Evolutionary conservation across 2,888 invertebrate species (phyloP), one percentile per base, ranked within the genome.

Genomic region (Cylloceria caligata): DNA sequence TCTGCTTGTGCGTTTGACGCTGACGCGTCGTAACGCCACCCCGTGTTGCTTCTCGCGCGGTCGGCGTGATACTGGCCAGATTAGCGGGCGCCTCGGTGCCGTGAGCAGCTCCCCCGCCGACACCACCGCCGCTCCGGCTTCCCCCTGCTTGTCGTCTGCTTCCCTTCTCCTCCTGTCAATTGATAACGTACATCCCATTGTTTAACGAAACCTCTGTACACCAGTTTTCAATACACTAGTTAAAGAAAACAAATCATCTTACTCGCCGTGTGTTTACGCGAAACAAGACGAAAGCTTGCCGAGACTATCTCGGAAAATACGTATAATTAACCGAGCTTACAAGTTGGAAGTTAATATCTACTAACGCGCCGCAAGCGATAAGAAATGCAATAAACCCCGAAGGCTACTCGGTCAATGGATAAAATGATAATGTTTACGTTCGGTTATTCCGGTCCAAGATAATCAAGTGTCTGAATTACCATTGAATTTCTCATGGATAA

Each of bases 41-140:
- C 52, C 91, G 90, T 90, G 89, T 88, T 90, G 88, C 87, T 89
- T 92, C 92, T 89, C 91, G 92, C 91, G 91, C 90, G 86, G 88
- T 88, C 88, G 91, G 90, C 91, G 92, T 90, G 90, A 91, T 89
- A 92, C 92, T 92, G 91, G 90, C 88, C 85, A 90, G 89, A 90
- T 91, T 90, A 89, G 89, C 89, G 89, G 90, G 88, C 90, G 90
- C 88, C 89, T 90, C 91, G 84, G 87, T 87, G 88, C 88, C 36
- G 60, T 60, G 60, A 60, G 34, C 87, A 88, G 86, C 87, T 85
- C 84, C 84, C 86, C 89, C 89, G 85, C 88, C 89, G 80, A 88
- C 87, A 55, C 83, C 87, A 71, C 81, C 86, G 79, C 86, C 89
- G 81, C 87, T 88, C 72, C 85, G 68, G 87, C 87, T 81, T 90